Evolutionary conservation across 2,888 invertebrate genomes (phyloP), one percentile per base, ranked within the genome.

Genomic region (Yponomeuta malinellus): DNA sequence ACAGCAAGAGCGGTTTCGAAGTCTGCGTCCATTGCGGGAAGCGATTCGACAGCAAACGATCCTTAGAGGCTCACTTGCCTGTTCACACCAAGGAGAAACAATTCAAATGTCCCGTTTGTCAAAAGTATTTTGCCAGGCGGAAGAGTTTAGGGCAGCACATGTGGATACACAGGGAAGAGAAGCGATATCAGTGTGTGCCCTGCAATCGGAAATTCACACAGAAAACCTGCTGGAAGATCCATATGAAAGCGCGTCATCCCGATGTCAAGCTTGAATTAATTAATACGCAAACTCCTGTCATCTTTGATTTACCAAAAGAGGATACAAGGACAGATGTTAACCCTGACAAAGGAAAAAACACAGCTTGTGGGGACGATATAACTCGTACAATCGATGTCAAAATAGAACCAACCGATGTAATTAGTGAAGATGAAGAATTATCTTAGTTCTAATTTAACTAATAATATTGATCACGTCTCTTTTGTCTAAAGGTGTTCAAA

Each of bases 221-320:
- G 48, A 48, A 63, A 71, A 79, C 83, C 1, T 80, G 82, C 71
- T 85, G 83, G 81, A 81, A 82, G 71, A 78, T 78, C 8, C 86
- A 86, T 75, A 84, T 86, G 83, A 83, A 83, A 70, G 78, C 84
- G 0, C 79, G 84, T 37, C 89, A 89, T 74, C 86, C 87, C 0
- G 86, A 85, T 43, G 15, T 68, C 15, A 68, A 10, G n/a, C 31
- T 33, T 37, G 68, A n/a, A n/a, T 8, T 43, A 10, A 68, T 68
- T 43, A 68, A 43, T 23, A 65, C 31, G 2, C 31, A 31, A 29
- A 65, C 23, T n/a, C 23, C 65, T 10, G 31, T 59, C 15, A 15
- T 59, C 52, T 59, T 59, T 15, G 52, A 59, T 59, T 15, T 59
- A 8, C 52, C 52, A 2, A 59, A 59, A 59, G 52, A 59, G 52